These are phyloP conservation scores for Ophioderma brevispina DNA, from an alignment of 35 echinoderm and acorn worm species.

Conservation along the genomic window DNA sequence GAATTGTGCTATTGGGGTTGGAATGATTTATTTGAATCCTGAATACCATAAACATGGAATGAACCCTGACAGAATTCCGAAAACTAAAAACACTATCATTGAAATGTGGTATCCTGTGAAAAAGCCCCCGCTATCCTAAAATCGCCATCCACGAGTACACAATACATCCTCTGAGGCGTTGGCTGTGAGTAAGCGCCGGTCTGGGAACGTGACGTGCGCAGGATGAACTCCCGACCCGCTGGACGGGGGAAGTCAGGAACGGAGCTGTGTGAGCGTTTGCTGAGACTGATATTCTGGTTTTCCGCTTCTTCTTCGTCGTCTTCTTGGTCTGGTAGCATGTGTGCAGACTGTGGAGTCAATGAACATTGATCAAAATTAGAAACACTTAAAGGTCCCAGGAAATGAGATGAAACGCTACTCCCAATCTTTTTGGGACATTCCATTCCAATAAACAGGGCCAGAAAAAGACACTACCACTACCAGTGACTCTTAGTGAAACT, in stretches of 20 bases:
- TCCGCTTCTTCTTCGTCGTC: not conserved
- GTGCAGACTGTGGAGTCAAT: constrained; percentile 71
- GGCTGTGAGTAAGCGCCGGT: constrained; percentile 87
- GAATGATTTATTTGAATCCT: too few relatives aligned
- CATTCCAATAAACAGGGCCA: too few relatives aligned
- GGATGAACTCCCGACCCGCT: constrained; percentile 87
- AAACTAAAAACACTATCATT: too few relatives aligned
- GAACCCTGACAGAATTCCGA: too few relatives aligned
- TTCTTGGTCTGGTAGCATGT: constrained; percentile 63
- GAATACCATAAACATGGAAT: too few relatives aligned
- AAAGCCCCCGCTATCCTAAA: constrained; percentile 93
- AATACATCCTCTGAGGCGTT: constrained; percentile 96
- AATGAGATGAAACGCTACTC: too few relatives aligned
- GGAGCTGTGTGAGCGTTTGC: constrained; percentile 16
- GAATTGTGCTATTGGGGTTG: too few relatives aligned
- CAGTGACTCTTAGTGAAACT: too few relatives aligned
- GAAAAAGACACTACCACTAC: too few relatives aligned
- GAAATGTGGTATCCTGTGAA: constrained; percentile 92
- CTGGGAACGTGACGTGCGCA: constrained; percentile 67
- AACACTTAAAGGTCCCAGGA: too few relatives aligned
- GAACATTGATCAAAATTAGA: too few relatives aligned
- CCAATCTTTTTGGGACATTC: too few relatives aligned
- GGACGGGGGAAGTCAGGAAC: constrained; percentile 87
- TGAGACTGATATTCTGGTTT: not conserved
- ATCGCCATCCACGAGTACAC: constrained; percentile 87